A percentile compares a stretch with the other conserved stretches of the same genome.
Evolutionary conservation across 2,113 vertebrate species (phyloP).

Genomic region (Hystrix cristata): DNA sequence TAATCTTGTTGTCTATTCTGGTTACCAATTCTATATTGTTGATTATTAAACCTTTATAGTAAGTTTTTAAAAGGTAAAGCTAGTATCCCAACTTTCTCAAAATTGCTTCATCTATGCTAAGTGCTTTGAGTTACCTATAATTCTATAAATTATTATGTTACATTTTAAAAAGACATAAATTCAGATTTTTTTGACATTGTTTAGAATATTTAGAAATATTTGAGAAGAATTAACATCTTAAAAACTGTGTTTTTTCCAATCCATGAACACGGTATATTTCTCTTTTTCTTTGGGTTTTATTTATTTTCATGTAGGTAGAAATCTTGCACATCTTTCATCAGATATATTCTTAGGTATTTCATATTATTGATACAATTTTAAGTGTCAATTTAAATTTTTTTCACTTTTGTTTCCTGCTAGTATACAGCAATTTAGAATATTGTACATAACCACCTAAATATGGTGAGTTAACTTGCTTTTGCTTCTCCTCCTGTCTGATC

Average conservation of each 20-base stretch:
- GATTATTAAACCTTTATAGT: neutral
- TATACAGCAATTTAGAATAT: conserved; percentile 41
- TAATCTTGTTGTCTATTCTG: neutral
- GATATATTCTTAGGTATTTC: conserved; percentile 21
- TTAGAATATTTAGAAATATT: conserved; percentile 16
- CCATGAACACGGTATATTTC: neutral
- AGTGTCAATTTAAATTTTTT: conserved; percentile 2
- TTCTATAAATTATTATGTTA: neutral
- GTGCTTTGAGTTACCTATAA: neutral
- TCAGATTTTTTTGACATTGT: neutral
- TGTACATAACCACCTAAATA: neutral
- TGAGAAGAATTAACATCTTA: neutral
- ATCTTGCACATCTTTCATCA: neutral
- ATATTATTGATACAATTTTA: conserved; percentile 11
- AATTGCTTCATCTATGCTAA: neutral
- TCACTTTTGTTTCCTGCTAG: conserved; percentile 29
- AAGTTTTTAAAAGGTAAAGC: neutral
- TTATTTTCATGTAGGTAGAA: neutral
- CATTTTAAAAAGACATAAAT: conserved; percentile 27
- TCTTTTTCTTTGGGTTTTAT: neutral
- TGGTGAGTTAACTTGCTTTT: conserved; percentile 19
- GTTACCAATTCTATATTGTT: neutral
- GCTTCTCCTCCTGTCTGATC: neutral
- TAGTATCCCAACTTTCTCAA: neutral
- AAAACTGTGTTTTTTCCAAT: neutral